phyloP scores from a whole-genome alignment of 2,797 vertebrate species.

The Buceros bicornis region DNA sequence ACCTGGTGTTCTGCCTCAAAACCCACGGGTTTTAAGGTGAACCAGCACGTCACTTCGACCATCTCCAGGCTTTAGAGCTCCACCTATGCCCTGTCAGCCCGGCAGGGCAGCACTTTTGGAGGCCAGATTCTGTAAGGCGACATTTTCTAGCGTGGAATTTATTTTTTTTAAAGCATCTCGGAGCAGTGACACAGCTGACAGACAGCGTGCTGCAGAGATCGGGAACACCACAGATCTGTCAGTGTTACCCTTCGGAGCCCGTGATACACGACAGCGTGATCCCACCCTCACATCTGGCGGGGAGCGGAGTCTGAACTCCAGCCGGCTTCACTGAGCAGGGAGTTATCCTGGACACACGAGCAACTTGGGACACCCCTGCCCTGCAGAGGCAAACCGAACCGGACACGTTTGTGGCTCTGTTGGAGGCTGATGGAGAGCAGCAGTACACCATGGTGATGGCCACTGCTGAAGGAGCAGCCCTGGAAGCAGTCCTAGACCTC shows the following conservation, averaged over 20 bases:
- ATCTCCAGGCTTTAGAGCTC: not conserved
- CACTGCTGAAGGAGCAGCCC: not conserved
- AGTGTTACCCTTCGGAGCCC: not conserved
- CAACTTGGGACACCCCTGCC: not conserved
- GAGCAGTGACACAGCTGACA: not conserved
- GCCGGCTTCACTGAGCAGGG: not conserved
- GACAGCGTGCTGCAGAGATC: fast-evolving
- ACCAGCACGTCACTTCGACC: not conserved
- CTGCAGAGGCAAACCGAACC: not conserved
- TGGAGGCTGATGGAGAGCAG: not conserved
- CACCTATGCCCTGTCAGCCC: not conserved
- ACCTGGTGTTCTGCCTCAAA: not conserved
- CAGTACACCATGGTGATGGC: not conserved
- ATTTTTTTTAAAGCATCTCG: not conserved
- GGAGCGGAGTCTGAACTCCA: not conserved
- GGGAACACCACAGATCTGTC: not conserved
- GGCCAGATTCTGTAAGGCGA: not conserved
- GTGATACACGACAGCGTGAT: not conserved
- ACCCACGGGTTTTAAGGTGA: not conserved
- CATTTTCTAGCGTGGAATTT: not conserved
- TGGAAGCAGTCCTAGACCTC: not conserved
- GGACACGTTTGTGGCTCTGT: fast-evolving
- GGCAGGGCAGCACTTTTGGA: not conserved
- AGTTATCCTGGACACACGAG: not conserved
- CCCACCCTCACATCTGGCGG: not conserved